Conservation (phyloP, 2,797 vertebrate genomes). For the Octomys mimax region DNA sequence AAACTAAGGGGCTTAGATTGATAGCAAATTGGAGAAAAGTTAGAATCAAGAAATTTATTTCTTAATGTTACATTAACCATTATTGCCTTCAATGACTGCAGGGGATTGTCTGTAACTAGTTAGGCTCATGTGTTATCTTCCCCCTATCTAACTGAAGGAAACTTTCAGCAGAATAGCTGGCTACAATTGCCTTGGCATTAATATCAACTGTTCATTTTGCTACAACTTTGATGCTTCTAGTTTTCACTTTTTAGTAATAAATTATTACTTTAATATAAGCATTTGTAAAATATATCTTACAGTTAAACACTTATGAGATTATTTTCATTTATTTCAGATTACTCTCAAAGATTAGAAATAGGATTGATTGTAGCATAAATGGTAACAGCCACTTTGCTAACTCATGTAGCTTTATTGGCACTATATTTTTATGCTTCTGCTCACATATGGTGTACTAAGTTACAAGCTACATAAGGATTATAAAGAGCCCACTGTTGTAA, state of each 20-base stretch:
- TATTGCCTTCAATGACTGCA: background rate
- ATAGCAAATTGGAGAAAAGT: conserved; percentile 27
- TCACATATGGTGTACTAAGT: conserved; percentile 74
- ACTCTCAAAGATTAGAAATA: conserved; percentile 60
- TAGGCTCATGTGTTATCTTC: background rate
- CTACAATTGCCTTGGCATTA: background rate
- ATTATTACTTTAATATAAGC: background rate
- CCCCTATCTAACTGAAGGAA: background rate
- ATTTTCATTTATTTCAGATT: background rate
- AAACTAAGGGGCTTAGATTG: background rate
- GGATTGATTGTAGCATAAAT: conserved; percentile 73
- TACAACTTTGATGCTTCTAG: background rate
- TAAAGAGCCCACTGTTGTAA: conserved; percentile 71
- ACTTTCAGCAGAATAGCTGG: background rate
- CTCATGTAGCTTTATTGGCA: conserved; percentile 54
- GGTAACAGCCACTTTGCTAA: conserved; percentile 67
- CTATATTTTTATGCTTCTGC: conserved; percentile 41
- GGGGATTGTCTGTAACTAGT: background rate
- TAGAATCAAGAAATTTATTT: conserved; percentile 42
- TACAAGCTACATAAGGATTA: conserved; percentile 65
- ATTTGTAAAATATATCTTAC: background rate
- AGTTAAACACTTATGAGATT: background rate
- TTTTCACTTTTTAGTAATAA: background rate
- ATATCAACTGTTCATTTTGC: background rate
- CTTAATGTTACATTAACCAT: conserved; percentile 27